Percentiles rank a stretch among this genome's conserved stretches.
These are phyloP conservation scores for Datnioides undecimradiatus DNA, from an alignment of 2,113 vertebrate species.

Conservation along the genomic window DNA sequence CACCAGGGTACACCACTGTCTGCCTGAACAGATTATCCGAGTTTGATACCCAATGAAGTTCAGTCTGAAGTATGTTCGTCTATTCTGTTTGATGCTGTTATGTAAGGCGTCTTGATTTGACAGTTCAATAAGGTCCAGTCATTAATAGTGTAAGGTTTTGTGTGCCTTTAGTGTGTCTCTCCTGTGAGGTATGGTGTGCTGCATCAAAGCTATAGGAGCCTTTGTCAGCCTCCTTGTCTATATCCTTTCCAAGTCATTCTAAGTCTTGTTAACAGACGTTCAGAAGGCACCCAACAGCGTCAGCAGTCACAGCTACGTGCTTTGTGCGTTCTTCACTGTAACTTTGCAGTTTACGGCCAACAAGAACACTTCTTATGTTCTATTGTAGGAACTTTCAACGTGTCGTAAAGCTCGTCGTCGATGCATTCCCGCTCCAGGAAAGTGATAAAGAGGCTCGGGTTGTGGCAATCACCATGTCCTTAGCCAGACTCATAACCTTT, in stretches of 20 bases:
- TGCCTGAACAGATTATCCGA: slow-evolving; percentile 10
- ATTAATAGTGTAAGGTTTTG: background rate
- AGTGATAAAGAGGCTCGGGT: slow-evolving; percentile 41
- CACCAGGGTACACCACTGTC: background rate
- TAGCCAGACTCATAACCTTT: slow-evolving; percentile 57
- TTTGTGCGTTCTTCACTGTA: slow-evolving; percentile 1
- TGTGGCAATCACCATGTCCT: slow-evolving; percentile 42
- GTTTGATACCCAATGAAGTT: background rate
- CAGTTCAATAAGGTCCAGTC: background rate
- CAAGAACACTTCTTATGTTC: background rate
- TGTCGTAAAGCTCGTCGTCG: slow-evolving; percentile 14
- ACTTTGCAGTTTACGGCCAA: background rate
- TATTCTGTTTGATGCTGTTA: slow-evolving; percentile 18
- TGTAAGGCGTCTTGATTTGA: slow-evolving; percentile 21
- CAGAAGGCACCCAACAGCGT: background rate
- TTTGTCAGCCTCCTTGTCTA: background rate
- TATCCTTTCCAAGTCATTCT: background rate
- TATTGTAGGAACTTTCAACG: slow-evolving; percentile 23
- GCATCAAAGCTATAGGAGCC: slow-evolving; percentile 2
- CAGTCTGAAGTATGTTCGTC: background rate
- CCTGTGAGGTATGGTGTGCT: background rate
- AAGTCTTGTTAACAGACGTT: slow-evolving; percentile 16
- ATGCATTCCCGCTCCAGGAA: slow-evolving; percentile 23
- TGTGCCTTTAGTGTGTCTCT: background rate
- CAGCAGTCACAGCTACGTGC: background rate